A percentile compares a stretch with the other conserved stretches of the same genome.
Conservation (phyloP, 2,888 invertebrate species). For the Chaitophorus viminalis region DNA sequence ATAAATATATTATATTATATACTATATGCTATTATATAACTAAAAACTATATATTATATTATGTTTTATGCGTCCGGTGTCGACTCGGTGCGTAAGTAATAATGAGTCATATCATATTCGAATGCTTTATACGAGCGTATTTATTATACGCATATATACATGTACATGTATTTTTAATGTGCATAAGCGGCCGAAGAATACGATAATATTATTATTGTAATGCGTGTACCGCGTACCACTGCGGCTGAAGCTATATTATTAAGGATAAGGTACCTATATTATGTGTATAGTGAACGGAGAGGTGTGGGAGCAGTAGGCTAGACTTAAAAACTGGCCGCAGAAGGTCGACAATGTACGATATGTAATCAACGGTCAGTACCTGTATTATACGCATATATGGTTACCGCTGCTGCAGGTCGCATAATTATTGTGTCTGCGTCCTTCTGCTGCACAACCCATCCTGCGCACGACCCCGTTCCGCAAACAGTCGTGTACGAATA, state of each 20-base stretch:
- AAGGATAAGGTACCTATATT: not conserved
- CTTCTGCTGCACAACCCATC: no score
- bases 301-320: not conserved
- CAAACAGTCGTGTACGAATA: no score
- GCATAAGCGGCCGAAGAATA: not conserved
- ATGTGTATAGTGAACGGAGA: not conserved
- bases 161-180: not conserved
- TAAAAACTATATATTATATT: no score
- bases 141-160: no score
- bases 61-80: not conserved
- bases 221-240: not conserved
- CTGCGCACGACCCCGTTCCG: no score
- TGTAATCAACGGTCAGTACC: conserved; percentile 31
- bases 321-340: not conserved
- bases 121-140: not conserved
- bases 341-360: conserved; percentile 18
- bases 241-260: not conserved
- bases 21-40: no score
- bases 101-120: not conserved
- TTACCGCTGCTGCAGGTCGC: no score
- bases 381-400: no score
- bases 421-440: no score
- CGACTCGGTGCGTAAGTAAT: not conserved
- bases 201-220: not conserved
- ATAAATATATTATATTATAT: no score